Base-by-base conservation (phyloP, 2,888 invertebrate genomes). In the Podotricha telesiphe region DNA sequence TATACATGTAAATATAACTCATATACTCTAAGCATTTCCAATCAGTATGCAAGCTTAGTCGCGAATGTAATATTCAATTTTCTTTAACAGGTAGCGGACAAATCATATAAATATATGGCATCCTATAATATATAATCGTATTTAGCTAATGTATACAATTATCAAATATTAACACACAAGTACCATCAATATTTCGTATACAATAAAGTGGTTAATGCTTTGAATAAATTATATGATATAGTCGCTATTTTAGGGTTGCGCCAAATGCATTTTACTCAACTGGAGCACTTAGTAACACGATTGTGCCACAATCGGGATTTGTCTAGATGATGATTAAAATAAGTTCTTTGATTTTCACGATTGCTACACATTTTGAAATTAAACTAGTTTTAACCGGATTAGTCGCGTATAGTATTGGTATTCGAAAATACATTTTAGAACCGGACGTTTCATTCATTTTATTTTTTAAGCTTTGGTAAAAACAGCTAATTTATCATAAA, bases 171-270 rank as follows among this genome's bases (percentile, higher is more conserved):
- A 45, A 51, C 65, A 72, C 37, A 40, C 53, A 70, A 70, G 61
- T 72, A 65, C 17, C 61, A 20, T 17, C 65, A 28, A 34, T 72
- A 72, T 68, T 51, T 50, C 48, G 42, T 51, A 20, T 58, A 62
- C 55, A 20, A 55, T 69, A 70, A 70, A 72, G 72, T 56, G 56
- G 67, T 70, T 70, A 70, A 70, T 72, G 65, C 65, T 28, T 42
- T 70, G 62, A 65, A 68, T 72, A 65, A 65, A 70, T 68, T 61
- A 62, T 5, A n/a, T 68, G 22, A 64, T 67, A 40, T 53, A 55
- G 17, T 15, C 17, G 17, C 13, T 19, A 66, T 48, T 13, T 17
- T 50, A 42, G 53, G 42, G 51, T 45, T 62, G 62, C 34, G n/a
- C 6, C 19, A 22, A 51, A 17, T 22, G 20, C 8, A 19, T 37